phyloP scores from a whole-genome alignment of 2,888 invertebrate genomes.

The Meteorus colon region DNA sequence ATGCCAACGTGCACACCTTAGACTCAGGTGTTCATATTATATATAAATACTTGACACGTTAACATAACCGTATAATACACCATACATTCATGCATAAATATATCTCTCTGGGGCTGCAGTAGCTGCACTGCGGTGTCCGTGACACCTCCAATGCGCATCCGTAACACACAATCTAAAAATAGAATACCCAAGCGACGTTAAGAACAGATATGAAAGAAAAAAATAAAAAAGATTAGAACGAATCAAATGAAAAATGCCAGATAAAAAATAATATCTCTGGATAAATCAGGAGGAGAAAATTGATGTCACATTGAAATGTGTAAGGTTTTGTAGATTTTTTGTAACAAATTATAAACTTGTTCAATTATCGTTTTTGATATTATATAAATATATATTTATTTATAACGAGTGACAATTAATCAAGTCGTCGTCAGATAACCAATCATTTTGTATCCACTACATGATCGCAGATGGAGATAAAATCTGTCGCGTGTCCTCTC shows the following conservation, averaged over 20 bases:
- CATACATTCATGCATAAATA: conserved; percentile 22
- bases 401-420: conserved; percentile 56
- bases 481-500: conserved; percentile 55
- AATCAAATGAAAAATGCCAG: background rate
- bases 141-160: conserved; percentile 59
- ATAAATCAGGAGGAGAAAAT: background rate
- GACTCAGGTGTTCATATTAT: background rate
- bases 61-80: conserved; percentile 12
- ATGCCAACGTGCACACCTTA: background rate
- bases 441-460: conserved; percentile 54
- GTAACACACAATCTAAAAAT: conserved; percentile 1
- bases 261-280: background rate
- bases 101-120: conserved; percentile 55
- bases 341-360: conserved; percentile 57
- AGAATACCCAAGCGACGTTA: conserved; percentile 5
- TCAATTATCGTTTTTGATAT: conserved; percentile 60
- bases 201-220: background rate
- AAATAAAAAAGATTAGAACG: background rate
- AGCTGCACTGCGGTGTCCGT: conserved; percentile 63
- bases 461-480: conserved; percentile 51
- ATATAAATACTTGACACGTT: background rate
- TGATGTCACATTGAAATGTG: no score
- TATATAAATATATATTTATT: conserved; percentile 51
- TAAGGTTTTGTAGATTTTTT: background rate
- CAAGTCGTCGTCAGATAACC: conserved; percentile 56